Conservation (phyloP, 2,888 invertebrate genomes). For the Epicampocera succincta region DNA sequence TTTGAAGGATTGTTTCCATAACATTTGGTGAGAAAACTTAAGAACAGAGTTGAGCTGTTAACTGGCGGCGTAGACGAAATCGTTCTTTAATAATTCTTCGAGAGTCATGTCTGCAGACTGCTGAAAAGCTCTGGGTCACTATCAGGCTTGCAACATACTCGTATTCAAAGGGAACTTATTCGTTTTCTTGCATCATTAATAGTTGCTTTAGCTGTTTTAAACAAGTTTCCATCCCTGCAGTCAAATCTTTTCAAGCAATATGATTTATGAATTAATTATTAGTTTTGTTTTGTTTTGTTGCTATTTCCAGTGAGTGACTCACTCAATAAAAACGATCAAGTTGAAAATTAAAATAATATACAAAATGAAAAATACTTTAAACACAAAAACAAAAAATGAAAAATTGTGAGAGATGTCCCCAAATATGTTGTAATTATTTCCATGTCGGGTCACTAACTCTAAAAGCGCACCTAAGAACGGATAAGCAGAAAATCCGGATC, state of each 20-base stretch:
- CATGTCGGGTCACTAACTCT: slow-evolving; percentile 73
- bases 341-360: slow-evolving; percentile 20
- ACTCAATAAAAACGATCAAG: slow-evolving; percentile 47
- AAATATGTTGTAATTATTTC: slow-evolving; percentile 82
- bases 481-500: neutral
- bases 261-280: slow-evolving; percentile 33
- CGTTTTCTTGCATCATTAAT: too few species aligned
- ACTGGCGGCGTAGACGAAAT: too few species aligned
- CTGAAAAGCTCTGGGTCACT: too few species aligned
- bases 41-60: too few species aligned
- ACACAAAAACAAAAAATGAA: slow-evolving; percentile 70
- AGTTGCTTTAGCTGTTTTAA: too few species aligned
- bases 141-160: too few species aligned
- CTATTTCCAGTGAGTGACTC: slow-evolving; percentile 35
- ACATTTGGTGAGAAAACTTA: too few species aligned
- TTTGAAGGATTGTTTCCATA: too few species aligned
- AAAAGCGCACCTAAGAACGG: slow-evolving; percentile 72
- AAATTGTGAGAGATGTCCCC: slow-evolving; percentile 81
- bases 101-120: too few species aligned
- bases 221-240: too few species aligned
- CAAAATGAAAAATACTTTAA: slow-evolving; percentile 67
- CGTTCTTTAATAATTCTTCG: too few species aligned
- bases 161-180: too few species aligned
- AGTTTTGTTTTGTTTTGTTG: neutral
- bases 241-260: slow-evolving; percentile 47